Evolutionary conservation across 2,113 vertebrate species (phyloP), one percentile per base, ranked within the genome.

Genomic region (Todiramphus saurophagus): DNA sequence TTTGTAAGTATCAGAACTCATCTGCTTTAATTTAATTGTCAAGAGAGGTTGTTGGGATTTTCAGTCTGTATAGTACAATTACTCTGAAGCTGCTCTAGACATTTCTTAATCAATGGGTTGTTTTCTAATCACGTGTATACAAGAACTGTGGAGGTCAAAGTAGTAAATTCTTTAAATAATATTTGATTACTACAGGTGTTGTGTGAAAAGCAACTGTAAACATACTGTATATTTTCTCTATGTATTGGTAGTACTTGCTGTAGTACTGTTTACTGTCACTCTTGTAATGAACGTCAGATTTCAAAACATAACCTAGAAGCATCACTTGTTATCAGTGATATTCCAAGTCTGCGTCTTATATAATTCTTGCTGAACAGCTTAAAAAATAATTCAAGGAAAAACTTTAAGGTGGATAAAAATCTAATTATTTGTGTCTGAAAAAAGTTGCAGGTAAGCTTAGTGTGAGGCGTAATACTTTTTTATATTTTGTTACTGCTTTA

Each of bases 301-400:
- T 85, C 20, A 73, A 62, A 96, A 86, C 69, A 28, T 55, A 89
- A 73, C 31, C 20, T 77, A 33, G 86, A 89, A 95, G 35, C 55
- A 79, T 80, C 41, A 79, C 41, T 35, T 85, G 1, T 39, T 90
- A 30, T 39, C 70, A 82, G 35, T 82, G 74, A 83, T 67, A 76
- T 86, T 90, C 63, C 53, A 92, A 77, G 79, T 74, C 30, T 74
- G 21, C 91, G 14, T 87, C 33, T 86, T 44, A 41, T 4, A 20
- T 85, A 91, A 62, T 76, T 88, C 67, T 88, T 90, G 43, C 81
- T 92, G 82, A 85, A 73, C 66, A 93, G 79, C 75, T 90, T 95
- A 76, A 85, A 89, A 89, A 90, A 8, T 78, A 87, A 77, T 79
- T 76, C 72, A 87, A 77, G 44, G 50, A 62, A 83, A 92, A 92